These are phyloP conservation scores for Cranoglanis bouderius DNA, from an alignment of 2,113 vertebrate genomes.

Conservation along the genomic window DNA sequence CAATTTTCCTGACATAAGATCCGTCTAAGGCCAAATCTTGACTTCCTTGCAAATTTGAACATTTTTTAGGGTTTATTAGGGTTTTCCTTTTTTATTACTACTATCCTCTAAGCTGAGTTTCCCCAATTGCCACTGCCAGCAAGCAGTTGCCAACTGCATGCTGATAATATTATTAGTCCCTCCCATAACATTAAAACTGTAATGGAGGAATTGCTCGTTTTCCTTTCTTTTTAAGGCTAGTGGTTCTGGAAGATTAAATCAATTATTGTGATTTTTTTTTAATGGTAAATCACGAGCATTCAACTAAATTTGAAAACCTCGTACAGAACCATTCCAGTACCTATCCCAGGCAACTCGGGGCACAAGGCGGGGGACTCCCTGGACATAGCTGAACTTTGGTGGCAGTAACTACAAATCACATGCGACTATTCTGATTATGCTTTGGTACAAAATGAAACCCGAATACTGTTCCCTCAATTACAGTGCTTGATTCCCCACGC, in stretches of 20 bases:
- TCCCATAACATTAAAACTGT: background rate
- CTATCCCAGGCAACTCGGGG: too few relatives aligned
- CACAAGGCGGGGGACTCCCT: too few relatives aligned
- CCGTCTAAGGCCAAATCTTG: background rate
- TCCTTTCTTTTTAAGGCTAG: background rate
- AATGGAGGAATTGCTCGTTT: background rate
- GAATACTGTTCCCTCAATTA: background rate
- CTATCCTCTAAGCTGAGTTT: background rate
- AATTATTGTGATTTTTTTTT: background rate
- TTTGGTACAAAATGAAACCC: background rate
- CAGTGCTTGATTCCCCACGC: background rate
- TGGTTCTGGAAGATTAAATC: background rate
- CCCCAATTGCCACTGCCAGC: background rate
- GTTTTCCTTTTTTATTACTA: too few relatives aligned
- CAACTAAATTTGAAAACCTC: background rate
- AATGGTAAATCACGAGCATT: background rate
- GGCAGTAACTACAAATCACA: background rate
- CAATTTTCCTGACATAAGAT: background rate
- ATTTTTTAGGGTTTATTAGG: too few relatives aligned
- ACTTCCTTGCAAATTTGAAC: background rate
- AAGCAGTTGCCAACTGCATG: background rate
- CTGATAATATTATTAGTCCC: background rate
- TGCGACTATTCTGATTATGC: background rate
- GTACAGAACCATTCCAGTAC: background rate
- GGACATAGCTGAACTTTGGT: background rate